A percentile compares a stretch with the other conserved stretches of the same genome.
These are phyloP conservation scores for Pristis pectinata DNA, from an alignment of 2,797 vertebrate species.

Conservation along the genomic window DNA sequence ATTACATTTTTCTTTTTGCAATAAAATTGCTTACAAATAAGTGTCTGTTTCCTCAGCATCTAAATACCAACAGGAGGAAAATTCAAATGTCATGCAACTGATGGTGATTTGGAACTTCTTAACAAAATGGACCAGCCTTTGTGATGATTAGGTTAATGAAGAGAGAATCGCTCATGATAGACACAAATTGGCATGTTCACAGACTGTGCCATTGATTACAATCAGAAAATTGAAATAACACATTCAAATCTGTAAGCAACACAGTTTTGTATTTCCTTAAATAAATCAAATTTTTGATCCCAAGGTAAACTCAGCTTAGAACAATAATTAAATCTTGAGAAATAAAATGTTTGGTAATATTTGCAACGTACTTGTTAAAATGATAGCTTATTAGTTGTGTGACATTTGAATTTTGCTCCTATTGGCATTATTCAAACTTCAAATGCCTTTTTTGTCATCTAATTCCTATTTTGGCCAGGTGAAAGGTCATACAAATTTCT, in stretches of 20 bases:
- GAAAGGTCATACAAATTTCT: constrained; percentile 28
- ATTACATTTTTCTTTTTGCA: background rate
- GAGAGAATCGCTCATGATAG: background rate
- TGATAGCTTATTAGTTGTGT: background rate
- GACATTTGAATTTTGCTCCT: background rate
- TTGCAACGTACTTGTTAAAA: background rate
- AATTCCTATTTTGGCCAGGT: constrained; percentile 5
- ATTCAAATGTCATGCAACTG: too few relatives aligned
- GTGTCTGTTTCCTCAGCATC: too few relatives aligned
- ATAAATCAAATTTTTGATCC: background rate
- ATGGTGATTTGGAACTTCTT: background rate
- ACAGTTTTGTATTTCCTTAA: background rate
- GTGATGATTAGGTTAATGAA: background rate
- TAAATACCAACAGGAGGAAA: too few relatives aligned
- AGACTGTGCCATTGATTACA: background rate
- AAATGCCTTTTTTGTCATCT: background rate
- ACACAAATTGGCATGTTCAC: background rate
- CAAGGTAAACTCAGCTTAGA: background rate
- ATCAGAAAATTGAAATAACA: background rate
- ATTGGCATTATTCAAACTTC: background rate
- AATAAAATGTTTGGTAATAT: background rate
- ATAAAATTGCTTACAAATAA: too few relatives aligned
- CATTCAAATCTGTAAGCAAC: background rate
- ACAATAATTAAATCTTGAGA: background rate
- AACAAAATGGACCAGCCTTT: background rate